Percentiles rank a stretch among this genome's conserved stretches.
Conservation (phyloP, 2,888 invertebrate genomes). For the Aphidoletes aphidimyza region DNA sequence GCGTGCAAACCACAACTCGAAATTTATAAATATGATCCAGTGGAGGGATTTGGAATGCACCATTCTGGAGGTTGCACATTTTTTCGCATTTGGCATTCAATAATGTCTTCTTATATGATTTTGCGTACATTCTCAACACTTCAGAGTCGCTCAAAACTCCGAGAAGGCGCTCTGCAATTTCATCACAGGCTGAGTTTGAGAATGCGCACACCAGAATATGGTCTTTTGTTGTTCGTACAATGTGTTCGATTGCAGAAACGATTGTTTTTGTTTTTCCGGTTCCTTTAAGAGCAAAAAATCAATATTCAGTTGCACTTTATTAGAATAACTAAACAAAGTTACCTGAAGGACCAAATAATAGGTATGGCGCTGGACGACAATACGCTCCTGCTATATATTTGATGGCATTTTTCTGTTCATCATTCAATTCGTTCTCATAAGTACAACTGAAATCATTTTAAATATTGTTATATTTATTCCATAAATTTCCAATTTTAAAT, state of each 20-base stretch:
- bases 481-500: no score
- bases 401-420: background rate
- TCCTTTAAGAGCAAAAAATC: background rate
- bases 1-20: constrained; percentile 74
- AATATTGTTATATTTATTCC: no score
- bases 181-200: constrained; percentile 79
- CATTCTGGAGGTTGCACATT: constrained; percentile 65
- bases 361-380: constrained; percentile 73
- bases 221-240: constrained; percentile 64
- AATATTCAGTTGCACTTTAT: constrained; percentile 56
- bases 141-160: constrained; percentile 61
- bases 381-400: background rate
- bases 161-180: constrained; percentile 69
- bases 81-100: constrained; percentile 60
- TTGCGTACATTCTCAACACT: constrained; percentile 67
- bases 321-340: no score
- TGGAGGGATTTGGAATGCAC: constrained; percentile 64
- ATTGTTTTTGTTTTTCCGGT: constrained; percentile 80
- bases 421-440: background rate
- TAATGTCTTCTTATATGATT: constrained; percentile 63
- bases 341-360: constrained; percentile 86
- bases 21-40: constrained; percentile 68
- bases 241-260: constrained; percentile 76
- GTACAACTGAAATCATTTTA: no score
- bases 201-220: constrained; percentile 74